phyloP scores from a whole-genome alignment of 2,888 invertebrate species.

The Andrena flavipes region DNA sequence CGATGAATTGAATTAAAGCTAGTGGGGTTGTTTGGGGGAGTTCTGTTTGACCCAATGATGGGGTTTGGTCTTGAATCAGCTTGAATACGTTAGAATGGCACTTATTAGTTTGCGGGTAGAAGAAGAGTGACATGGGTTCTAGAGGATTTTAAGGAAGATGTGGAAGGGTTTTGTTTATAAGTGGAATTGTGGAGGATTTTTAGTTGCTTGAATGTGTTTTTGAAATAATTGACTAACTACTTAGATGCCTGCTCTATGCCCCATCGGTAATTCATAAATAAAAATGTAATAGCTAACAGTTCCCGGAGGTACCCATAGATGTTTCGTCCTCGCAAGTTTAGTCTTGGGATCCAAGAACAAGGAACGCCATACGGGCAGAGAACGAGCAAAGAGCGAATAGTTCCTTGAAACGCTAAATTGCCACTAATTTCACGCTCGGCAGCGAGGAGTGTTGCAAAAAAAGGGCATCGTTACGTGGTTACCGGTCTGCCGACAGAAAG shows the following conservation, averaged over 20 bases:
- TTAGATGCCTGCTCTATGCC: too few species aligned
- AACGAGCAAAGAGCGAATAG: slow-evolving; percentile 27
- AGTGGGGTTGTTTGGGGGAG: too few species aligned
- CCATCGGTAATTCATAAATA: neutral
- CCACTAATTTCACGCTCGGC: slow-evolving; percentile 56
- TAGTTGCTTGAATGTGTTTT: too few species aligned
- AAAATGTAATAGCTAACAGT: neutral
- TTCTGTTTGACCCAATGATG: too few species aligned
- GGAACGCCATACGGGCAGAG: slow-evolving; percentile 2
- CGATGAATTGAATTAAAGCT: neutral
- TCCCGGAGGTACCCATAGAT: neutral
- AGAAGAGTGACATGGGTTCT: too few species aligned
- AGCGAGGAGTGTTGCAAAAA: slow-evolving; percentile 48
- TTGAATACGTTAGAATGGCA: too few species aligned
- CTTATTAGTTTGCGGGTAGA: too few species aligned
- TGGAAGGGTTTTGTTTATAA: too few species aligned
- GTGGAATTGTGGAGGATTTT: too few species aligned
- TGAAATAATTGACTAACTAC: too few species aligned
- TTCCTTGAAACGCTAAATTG: slow-evolving; percentile 54
- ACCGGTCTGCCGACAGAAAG: slow-evolving; percentile 37
- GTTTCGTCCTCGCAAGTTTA: neutral
- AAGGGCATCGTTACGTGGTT: slow-evolving; percentile 46
- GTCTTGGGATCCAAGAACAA: slow-evolving; percentile 14
- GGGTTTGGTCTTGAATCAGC: too few species aligned
- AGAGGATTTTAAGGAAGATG: too few species aligned